phyloP scores from a whole-genome alignment of 2,113 vertebrate species.

The Cynopterus brachyotis region DNA sequence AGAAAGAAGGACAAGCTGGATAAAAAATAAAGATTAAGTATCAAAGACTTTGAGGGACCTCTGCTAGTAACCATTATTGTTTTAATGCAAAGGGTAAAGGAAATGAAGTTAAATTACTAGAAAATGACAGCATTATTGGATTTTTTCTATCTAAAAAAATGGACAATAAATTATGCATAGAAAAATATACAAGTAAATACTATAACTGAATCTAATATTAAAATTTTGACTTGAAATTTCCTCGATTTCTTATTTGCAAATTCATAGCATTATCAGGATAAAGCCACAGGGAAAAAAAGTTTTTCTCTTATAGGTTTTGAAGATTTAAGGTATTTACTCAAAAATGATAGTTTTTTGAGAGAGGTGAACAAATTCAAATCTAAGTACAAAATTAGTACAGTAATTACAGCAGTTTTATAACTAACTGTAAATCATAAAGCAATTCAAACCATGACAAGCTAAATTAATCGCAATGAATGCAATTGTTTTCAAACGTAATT shows the following conservation, averaged over 20 bases:
- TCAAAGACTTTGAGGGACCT: background rate
- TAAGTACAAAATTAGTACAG: background rate
- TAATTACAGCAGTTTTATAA: background rate
- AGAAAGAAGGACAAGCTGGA: background rate
- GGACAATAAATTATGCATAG: background rate
- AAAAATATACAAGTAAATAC: background rate
- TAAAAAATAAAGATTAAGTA: background rate
- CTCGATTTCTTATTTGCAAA: background rate
- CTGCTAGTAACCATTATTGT: background rate
- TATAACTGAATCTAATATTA: background rate
- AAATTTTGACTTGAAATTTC: background rate
- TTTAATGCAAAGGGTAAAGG: background rate
- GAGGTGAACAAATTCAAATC: background rate
- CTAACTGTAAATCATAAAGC: background rate
- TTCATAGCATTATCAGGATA: background rate
- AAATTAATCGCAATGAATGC: background rate
- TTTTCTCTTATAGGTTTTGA: background rate
- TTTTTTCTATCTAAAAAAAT: background rate
- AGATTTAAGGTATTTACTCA: background rate
- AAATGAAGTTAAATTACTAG: background rate
- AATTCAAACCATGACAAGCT: background rate
- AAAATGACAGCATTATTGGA: background rate
- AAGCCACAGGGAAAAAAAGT: background rate
- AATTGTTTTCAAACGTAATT: background rate
- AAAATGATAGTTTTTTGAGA: background rate